Percentiles rank a stretch among this genome's conserved stretches.
Conservation (phyloP, 2,113 vertebrate genomes). For the Phoxinus phoxinus region DNA sequence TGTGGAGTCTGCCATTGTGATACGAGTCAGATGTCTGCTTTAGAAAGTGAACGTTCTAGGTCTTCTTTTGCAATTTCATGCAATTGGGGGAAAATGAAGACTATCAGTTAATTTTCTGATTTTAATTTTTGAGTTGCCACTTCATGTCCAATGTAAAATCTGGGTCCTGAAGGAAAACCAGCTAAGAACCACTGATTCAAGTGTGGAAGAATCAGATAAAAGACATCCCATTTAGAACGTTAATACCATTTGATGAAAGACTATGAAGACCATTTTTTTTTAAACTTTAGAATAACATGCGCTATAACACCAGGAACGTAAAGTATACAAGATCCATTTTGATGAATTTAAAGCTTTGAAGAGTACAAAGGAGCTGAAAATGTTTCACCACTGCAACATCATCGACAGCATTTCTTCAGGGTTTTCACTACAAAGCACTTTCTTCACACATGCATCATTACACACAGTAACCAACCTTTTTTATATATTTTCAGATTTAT, state of each 20-base stretch:
- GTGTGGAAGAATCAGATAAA: neutral
- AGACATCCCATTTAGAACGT: neutral
- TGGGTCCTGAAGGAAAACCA: neutral
- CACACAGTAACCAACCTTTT: neutral
- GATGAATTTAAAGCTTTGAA: neutral
- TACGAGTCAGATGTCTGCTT: no score
- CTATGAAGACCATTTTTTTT: neutral
- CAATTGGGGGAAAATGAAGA: no score
- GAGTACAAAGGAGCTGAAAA: neutral
- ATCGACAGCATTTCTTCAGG: constrained; percentile 2
- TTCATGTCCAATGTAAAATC: neutral
- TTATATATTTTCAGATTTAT: constrained; percentile 18
- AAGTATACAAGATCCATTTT: neutral
- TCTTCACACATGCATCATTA: neutral
- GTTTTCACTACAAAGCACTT: constrained; percentile 12
- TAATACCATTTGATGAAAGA: neutral
- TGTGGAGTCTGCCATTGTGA: no score
- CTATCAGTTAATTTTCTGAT: no score
- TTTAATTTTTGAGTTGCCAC: neutral
- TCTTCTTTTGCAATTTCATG: no score
- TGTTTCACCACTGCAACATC: neutral
- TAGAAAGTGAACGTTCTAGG: no score
- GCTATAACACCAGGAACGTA: neutral
- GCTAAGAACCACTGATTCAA: neutral
- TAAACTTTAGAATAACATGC: neutral